Base-by-base conservation (phyloP, 1,140 invertebrate species). In the Grapholita molesta region DNA sequence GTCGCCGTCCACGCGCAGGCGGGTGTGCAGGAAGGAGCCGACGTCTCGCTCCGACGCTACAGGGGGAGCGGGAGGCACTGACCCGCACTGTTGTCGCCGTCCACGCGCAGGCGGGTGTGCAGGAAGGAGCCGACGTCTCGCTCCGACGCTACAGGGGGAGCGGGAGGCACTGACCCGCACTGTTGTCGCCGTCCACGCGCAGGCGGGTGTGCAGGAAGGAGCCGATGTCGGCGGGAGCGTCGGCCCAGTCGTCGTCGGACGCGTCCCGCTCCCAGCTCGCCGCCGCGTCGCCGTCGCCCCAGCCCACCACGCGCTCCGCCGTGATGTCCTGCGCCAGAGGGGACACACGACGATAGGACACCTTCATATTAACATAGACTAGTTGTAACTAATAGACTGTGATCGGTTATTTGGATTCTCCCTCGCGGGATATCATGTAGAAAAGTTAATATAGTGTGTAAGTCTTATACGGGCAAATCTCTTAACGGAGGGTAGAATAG, bases 11-110 rank as follows among this genome's bases (percentile, higher is more conserved):
- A 88, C 88, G 8, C 77, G 68, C 11, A 90, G 73, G 28, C 77
- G 70, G 8, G 88, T 90, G 70, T 86, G 82, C 25, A 90, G 75
- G 70, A 90, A 90, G 42, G 84, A 88, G 32, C 84, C 86, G 69
- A 90, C 74, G 23, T 80, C 81, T 0, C 78, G 75, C 25, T 90
- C 90, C 75, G 73, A 30, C 33, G 23, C 11, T 48, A 25, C 24
- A 61, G 3, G n/a, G n/a, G n/a, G n/a, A n/a, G n/a, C n/a, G n/a
- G n/a, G n/a, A n/a, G n/a, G n/a, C 0, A 18, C 79, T 80, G 67
- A 93, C 93, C 84, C 72, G 90, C 93, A 67, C 93, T 94, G 67
- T 94, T 88, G 52, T 89, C 85, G 0, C 86, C 88, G 55, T 85
- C 85, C 3, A 88, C 88, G 8, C 77, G 68, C 11, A 90, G 73